Conservation (phyloP, 2,113 vertebrate genomes). For the Tetrax tetrax region DNA sequence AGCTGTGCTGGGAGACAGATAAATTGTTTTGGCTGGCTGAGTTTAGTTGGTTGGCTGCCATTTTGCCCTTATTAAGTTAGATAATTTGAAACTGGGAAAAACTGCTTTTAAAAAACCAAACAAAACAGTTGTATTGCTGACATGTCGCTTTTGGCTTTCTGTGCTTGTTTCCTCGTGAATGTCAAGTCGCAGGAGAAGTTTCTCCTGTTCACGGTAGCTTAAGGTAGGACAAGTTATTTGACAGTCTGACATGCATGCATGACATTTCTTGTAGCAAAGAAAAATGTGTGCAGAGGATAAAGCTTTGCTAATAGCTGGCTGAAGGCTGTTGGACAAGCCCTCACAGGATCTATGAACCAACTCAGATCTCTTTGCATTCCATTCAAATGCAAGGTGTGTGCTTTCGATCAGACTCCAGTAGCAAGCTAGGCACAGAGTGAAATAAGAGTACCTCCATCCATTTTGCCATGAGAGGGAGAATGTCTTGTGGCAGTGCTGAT, state of each 20-base stretch:
- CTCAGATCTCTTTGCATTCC: constrained; percentile 24
- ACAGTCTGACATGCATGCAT: neutral
- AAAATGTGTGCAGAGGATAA: neutral
- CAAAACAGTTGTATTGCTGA: neutral
- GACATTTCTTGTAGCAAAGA: neutral
- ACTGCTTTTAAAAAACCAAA: neutral
- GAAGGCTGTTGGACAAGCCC: constrained; percentile 38
- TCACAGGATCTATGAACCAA: constrained; percentile 25
- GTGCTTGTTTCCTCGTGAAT: neutral
- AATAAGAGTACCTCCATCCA: neutral
- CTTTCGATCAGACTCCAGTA: constrained; percentile 19
- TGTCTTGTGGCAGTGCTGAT: neutral
- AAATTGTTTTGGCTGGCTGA: neutral
- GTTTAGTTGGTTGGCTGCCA: neutral
- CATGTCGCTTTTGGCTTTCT: neutral
- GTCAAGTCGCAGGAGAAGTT: neutral
- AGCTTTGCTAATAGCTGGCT: neutral
- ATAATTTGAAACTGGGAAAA: neutral
- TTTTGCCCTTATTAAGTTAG: neutral
- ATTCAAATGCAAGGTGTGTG: constrained; percentile 33
- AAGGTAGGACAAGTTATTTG: neutral
- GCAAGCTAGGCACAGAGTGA: neutral
- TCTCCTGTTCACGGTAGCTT: neutral
- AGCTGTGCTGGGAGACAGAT: neutral
- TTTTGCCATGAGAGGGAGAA: neutral